Conservation (phyloP, 1,140 invertebrate genomes). For the Hypothenemus hampei region DNA sequence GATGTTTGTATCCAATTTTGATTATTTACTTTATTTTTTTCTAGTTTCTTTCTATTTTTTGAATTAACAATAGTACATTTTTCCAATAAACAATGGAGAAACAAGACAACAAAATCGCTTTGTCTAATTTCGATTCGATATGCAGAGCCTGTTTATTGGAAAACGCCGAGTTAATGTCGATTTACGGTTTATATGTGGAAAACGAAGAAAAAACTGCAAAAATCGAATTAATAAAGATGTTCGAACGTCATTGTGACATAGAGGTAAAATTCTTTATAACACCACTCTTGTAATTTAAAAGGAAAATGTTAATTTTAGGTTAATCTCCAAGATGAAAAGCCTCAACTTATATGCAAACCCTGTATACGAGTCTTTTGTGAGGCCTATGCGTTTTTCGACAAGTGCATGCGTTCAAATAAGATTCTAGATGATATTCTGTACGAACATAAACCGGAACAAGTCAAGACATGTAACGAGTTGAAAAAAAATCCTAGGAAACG, state of each 20-base stretch:
- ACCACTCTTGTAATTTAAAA: neutral
- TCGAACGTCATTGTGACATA: constrained; percentile 10
- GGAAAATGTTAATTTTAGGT: constrained; percentile 3
- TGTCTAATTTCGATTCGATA: neutral
- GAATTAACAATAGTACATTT: too few species aligned
- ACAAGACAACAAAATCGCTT: neutral
- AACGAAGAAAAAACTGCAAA: constrained; percentile 2
- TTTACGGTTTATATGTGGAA: constrained; percentile 7
- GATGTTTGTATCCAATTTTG: too few species aligned
- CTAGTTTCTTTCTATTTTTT: too few species aligned
- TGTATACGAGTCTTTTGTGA: constrained; percentile 13
- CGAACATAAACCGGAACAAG: neutral
- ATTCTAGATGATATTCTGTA: constrained; percentile 5
- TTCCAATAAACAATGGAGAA: too few species aligned
- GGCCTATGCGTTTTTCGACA: constrained; percentile 10
- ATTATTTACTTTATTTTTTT: too few species aligned
- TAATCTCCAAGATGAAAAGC: constrained; percentile 9
- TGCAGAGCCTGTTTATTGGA: constrained; percentile 11
- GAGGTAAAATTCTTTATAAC: constrained; percentile 9
- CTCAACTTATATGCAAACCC: constrained; percentile 11
- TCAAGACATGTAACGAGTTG: neutral
- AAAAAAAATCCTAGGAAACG: neutral
- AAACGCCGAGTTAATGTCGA: constrained; percentile 2
- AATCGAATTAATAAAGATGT: constrained; percentile 9
- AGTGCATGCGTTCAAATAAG: constrained; percentile 4